Base-by-base conservation (phyloP, 2,797 vertebrate species). In the Arrhamphus sclerolepis region DNA sequence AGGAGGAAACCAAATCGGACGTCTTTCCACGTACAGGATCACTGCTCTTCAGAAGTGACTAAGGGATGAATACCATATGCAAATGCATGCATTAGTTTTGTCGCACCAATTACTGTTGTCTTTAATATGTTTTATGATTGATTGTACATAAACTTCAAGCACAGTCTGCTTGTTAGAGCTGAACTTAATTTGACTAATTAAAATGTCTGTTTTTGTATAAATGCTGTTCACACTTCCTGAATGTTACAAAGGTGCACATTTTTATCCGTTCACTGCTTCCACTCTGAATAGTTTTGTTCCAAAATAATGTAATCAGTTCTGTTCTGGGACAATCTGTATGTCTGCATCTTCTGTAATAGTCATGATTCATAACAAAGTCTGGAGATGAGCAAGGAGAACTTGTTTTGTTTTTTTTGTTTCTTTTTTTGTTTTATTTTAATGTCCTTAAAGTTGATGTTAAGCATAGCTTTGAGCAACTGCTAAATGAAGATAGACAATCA, bases 401-500 rank as follows among this genome's bases (percentile, higher is more conserved):
- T 71, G 0, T 6, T 5, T 21, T 42, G 28, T 43, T 60, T 76
- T 57, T 61, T 66, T 59, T 19, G 49, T 5, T 21, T 42, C 28
- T 43, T 60, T 76, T 57, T 61, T 46, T 71, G 0, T 6, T 5
- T 21, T 42, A 28, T 43, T 60, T 76, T 57, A 59, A 31, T 75
- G 75, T 83, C 76, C 46, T 70, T 51, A 55, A 70, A 46, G 65
- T 34, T 38, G 28, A 72, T 56, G 61, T 61, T 64, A 56, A 82
- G 72, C 64, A 65, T 65, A 70, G 67, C 68, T 74, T 84, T 38
- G 34, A 38, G 34, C 34, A 38, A 16, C 73, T 69, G 68, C 70
- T 85, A 62, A 49, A 51, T 75, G 26, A 58, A 76, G 59, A 61
- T 78, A 81, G 88, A 89, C 91, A 90, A 92, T 91, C 88, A 78